Percentiles rank a stretch among this genome's conserved stretches.
Evolutionary conservation across 2,797 vertebrate genomes (phyloP).

Genomic region (Poeciliopsis turneri): DNA sequence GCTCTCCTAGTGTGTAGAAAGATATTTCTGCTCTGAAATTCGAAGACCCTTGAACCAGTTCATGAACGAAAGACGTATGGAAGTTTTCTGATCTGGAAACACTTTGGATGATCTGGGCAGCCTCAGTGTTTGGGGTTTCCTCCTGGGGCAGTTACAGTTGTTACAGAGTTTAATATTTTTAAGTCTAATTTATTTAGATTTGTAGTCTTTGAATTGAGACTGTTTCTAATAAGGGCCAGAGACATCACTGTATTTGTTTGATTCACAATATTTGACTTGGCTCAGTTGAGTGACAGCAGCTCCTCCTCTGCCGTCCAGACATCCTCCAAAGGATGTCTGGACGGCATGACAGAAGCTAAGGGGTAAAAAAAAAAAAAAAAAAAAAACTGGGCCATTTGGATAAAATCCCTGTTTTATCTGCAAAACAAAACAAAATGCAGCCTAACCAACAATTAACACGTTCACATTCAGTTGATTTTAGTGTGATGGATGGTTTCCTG

Average conservation of each 20-base stretch:
- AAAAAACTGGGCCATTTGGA: conserved; percentile 65
- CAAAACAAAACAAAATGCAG: conserved; percentile 25
- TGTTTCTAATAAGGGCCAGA: background rate
- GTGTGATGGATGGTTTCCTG: conserved; percentile 48
- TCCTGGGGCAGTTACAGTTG: too few species aligned
- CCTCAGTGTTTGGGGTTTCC: too few species aligned
- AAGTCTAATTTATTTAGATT: background rate
- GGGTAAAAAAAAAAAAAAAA: background rate
- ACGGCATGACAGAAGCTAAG: background rate
- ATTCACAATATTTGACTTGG: background rate
- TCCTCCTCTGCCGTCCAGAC: background rate
- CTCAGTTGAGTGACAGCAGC: background rate
- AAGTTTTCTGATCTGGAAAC: too few species aligned
- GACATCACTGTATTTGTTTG: background rate
- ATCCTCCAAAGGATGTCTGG: background rate
- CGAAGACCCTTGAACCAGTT: too few species aligned
- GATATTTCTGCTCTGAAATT: too few species aligned
- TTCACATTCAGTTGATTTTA: conserved; percentile 44
- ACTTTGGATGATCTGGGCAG: too few species aligned
- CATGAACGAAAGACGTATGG: too few species aligned
- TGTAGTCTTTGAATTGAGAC: background rate
- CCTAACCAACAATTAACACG: conserved; percentile 36
- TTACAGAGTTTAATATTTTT: background rate
- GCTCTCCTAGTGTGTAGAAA: too few species aligned
- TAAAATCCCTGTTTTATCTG: conserved; percentile 57